Conservation (phyloP, 2,113 vertebrate species). For the Nannospalax galili region DNA sequence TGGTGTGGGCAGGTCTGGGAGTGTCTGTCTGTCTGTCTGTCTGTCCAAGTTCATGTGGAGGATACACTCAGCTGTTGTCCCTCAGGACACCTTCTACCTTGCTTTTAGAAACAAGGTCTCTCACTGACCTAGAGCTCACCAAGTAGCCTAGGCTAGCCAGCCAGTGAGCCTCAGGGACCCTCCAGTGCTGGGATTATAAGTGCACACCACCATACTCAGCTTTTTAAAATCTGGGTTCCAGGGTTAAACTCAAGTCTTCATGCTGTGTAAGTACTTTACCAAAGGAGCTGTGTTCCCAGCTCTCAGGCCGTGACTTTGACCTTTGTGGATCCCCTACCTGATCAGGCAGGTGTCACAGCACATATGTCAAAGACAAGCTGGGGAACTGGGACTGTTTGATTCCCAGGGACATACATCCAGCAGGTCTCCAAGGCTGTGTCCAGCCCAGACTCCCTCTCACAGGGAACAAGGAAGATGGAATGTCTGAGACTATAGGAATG, state of each 20-base stretch:
- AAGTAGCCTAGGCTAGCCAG: no score
- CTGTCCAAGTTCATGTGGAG: not conserved
- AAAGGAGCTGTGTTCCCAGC: not conserved
- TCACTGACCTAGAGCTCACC: not conserved
- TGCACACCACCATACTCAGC: not conserved
- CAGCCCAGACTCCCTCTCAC: not conserved
- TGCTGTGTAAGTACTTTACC: not conserved
- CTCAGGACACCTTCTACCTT: not conserved
- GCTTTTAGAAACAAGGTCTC: not conserved
- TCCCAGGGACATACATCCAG: fast-evolving
- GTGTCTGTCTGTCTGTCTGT: not conserved
- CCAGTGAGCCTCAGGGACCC: not conserved
- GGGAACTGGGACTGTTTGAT: not conserved
- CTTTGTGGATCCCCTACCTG: not conserved
- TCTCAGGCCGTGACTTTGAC: not conserved
- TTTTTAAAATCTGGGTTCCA: not conserved
- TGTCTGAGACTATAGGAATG: fast-evolving
- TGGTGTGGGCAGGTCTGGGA: not conserved
- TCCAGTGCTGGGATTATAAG: not conserved
- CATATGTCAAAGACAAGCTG: no score
- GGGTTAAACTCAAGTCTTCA: not conserved
- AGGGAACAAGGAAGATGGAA: not conserved
- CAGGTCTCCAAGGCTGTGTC: not conserved
- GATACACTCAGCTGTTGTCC: not conserved
- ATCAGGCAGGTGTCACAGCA: fast-evolving